Conservation (phyloP, 2,113 vertebrate species). For the Halichoeres trimaculatus region DNA sequence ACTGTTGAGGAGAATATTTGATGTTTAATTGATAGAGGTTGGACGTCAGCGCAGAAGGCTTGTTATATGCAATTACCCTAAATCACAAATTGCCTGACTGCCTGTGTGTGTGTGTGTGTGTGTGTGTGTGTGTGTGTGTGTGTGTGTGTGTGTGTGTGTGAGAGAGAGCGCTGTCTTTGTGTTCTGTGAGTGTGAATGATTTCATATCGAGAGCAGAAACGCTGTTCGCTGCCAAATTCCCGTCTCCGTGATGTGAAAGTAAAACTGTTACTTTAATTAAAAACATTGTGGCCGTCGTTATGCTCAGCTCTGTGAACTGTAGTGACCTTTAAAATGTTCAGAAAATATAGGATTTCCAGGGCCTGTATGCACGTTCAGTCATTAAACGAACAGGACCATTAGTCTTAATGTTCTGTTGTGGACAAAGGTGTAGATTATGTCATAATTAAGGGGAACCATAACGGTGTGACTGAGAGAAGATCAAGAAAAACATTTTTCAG, state of each 20-base stretch:
- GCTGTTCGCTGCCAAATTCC: constrained; percentile 22
- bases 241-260: constrained; percentile 16
- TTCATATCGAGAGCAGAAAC: constrained; percentile 27
- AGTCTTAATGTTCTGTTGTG: too few species aligned
- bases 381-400: too few species aligned
- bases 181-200: constrained; percentile 19
- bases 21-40: constrained; percentile 69
- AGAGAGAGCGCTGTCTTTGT: constrained; percentile 30
- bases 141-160: constrained; percentile 3
- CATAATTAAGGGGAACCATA: too few species aligned
- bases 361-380: too few species aligned
- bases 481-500: too few species aligned
- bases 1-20: constrained; percentile 55
- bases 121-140: constrained; percentile 8
- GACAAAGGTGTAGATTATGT: too few species aligned
- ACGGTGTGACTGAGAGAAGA: too few species aligned
- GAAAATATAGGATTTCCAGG: neutral
- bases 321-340: neutral
- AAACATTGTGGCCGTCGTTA: constrained; percentile 22
- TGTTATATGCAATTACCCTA: constrained; percentile 57
- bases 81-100: constrained; percentile 13
- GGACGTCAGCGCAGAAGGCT: constrained; percentile 38
- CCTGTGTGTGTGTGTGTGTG: constrained; percentile 1
- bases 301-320: neutral
- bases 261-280: constrained; percentile 51